Base-by-base conservation (phyloP, 1,140 invertebrate genomes). In the Cydia pomonella region DNA sequence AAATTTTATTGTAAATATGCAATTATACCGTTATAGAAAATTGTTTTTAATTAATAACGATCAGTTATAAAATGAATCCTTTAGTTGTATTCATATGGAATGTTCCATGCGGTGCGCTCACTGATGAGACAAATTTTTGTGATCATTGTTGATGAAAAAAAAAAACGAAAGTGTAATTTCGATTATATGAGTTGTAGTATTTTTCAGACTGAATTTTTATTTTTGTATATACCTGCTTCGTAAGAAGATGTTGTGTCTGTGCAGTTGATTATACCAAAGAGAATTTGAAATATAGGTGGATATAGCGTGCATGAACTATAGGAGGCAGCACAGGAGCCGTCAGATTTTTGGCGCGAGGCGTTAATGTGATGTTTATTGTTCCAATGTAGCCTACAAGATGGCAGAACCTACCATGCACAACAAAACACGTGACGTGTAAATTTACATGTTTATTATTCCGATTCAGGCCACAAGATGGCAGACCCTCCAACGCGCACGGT, bases 151-250 rank as follows among this genome's bases (percentile, higher is more conserved):
- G 82, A 89, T 86, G 86, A 90, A 86, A 47, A 27, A 33, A n/a
- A 33, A 90, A 59, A 69, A 91, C 88, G 89, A 90, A 92, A 91
- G 88, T 91, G 87, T 91, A 92, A 92, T 86, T 92, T 92, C 85
- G 88, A 92, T 92, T 91, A 92, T 88, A 92, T 92, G 90, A 91
- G 86, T 88, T 88, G 90, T 92, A 92, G 91, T 92, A 91, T 92
- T 92, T 92, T 91, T 84, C 88, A 86, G 82, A 64, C 53, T 66
- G 77, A 73, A 50, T 91, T 89, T 85, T 38, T n/a, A 62, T 76
- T 76, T 25, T 53, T 13, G 0, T 59, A 1, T 9, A 7, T 23
- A 21, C 53, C 53, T 59, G 10, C 21, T 1, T 59, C 53, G 2
- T 3, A 41, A 73, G n/a, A 59, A 16, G 3, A 73, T 23, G 1